These are phyloP conservation scores for Salvelinus namaycush DNA, from an alignment of 2,113 vertebrate genomes.

Conservation along the genomic window DNA sequence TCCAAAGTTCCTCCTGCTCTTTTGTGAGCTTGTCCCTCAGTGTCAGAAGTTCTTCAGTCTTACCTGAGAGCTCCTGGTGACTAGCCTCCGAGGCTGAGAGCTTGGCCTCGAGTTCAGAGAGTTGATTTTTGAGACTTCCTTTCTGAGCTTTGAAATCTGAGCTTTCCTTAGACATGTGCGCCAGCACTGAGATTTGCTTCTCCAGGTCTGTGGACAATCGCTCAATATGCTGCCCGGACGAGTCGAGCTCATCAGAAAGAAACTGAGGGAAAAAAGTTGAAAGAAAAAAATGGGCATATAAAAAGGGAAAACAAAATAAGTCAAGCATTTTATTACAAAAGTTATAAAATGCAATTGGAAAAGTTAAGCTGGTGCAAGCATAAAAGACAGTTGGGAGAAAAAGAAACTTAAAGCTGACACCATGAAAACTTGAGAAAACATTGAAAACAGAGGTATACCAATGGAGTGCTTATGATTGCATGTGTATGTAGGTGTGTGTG, in stretches of 20 bases:
- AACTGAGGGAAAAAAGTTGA: conserved; percentile 84
- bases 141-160: conserved; percentile 79
- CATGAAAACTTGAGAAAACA: neutral
- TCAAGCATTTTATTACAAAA: conserved; percentile 32
- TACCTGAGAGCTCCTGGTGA: conserved; percentile 67
- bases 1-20: conserved; percentile 72
- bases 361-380: conserved; percentile 64
- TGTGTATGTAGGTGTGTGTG: too few relatives aligned
- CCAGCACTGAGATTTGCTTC: conserved; percentile 83
- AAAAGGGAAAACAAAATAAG: conserved; percentile 62
- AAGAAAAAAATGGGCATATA: conserved; percentile 67
- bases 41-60: conserved; percentile 73
- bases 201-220: conserved; percentile 86
- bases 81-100: conserved; percentile 69
- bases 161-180: conserved; percentile 77
- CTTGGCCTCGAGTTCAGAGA: conserved; percentile 75
- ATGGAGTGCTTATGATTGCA: neutral
- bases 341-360: conserved; percentile 52
- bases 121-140: conserved; percentile 73
- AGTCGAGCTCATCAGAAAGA: conserved; percentile 89
- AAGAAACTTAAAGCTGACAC: conserved; percentile 7
- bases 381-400: conserved; percentile 35
- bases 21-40: conserved; percentile 69
- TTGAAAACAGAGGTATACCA: conserved; percentile 30
- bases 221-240: conserved; percentile 87